Evolutionary conservation across 1,140 invertebrate species (phyloP).

Genomic region (Drosophila busckii): DNA sequence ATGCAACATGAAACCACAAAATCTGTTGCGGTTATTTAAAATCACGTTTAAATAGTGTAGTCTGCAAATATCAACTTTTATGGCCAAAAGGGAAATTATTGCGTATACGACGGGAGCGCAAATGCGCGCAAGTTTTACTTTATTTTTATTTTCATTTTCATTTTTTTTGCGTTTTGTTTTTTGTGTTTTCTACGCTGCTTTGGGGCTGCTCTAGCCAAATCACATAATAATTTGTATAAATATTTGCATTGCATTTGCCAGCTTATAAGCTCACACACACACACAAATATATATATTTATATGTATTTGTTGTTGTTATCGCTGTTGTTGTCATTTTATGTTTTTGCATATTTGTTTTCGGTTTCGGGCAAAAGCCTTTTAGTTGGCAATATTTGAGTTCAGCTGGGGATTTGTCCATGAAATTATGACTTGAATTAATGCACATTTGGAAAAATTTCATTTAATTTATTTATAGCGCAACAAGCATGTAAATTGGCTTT

Average conservation of each 20-base stretch:
- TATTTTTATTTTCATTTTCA: no score
- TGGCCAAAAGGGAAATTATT: conserved; percentile 66
- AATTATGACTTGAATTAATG: conserved; percentile 61
- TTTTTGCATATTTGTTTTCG: conserved; percentile 6
- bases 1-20: conserved; percentile 70
- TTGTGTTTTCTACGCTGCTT: no score
- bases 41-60: conserved; percentile 67
- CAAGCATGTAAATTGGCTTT: conserved; percentile 1
- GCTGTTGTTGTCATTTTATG: conserved; percentile 5
- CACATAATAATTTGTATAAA: conserved; percentile 70
- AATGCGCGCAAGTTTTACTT: no score
- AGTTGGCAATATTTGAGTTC: background rate
- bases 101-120: conserved; percentile 43
- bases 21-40: conserved; percentile 72
- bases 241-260: conserved; percentile 61
- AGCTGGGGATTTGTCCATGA: conserved; percentile 50
- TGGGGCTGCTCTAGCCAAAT: conserved; percentile 29
- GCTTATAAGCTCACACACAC: no score
- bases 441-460: no score
- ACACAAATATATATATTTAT: no score
- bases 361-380: conserved; percentile 2
- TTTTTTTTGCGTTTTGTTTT: no score
- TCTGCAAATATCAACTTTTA: conserved; percentile 62
- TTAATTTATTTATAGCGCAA: conserved; percentile 40
- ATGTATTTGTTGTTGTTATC: conserved; percentile 16